phyloP scores from a whole-genome alignment of 2,888 invertebrate genomes.

The Drosophila subsilvestris region DNA sequence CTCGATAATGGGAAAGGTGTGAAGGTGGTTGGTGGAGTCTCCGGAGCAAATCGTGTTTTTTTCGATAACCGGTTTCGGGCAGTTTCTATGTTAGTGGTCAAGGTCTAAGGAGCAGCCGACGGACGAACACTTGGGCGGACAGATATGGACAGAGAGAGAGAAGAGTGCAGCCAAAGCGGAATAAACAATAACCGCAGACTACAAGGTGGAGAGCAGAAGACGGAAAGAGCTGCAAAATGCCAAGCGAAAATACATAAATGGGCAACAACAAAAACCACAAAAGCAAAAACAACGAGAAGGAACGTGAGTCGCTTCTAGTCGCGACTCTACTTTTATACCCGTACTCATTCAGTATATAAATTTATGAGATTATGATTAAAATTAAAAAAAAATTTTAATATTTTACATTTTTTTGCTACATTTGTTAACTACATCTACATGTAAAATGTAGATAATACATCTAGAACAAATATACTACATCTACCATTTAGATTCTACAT shows the following conservation, averaged over 20 bases:
- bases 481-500: too few relatives aligned
- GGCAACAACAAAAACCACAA: conserved; percentile 42
- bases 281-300: conserved; percentile 43
- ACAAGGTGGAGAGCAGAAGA: neutral
- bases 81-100: conserved; percentile 83
- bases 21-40: neutral
- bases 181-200: conserved; percentile 66
- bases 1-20: neutral
- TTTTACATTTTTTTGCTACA: too few relatives aligned
- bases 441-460: too few relatives aligned
- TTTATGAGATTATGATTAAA: too few relatives aligned
- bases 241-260: conserved; percentile 58
- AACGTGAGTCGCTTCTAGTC: too few relatives aligned
- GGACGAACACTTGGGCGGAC: conserved; percentile 51
- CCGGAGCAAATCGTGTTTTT: conserved; percentile 37
- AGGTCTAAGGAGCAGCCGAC: conserved; percentile 83
- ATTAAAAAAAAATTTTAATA: too few relatives aligned
- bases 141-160: conserved; percentile 3
- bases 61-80: conserved; percentile 39
- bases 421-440: too few relatives aligned
- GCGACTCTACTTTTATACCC: too few relatives aligned
- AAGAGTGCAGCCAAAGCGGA: conserved; percentile 62
- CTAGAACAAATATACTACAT: too few relatives aligned
- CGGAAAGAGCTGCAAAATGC: conserved; percentile 45
- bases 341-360: too few relatives aligned